Base-by-base conservation (phyloP, 2,113 vertebrate genomes). In the Sebastes fasciatus region DNA sequence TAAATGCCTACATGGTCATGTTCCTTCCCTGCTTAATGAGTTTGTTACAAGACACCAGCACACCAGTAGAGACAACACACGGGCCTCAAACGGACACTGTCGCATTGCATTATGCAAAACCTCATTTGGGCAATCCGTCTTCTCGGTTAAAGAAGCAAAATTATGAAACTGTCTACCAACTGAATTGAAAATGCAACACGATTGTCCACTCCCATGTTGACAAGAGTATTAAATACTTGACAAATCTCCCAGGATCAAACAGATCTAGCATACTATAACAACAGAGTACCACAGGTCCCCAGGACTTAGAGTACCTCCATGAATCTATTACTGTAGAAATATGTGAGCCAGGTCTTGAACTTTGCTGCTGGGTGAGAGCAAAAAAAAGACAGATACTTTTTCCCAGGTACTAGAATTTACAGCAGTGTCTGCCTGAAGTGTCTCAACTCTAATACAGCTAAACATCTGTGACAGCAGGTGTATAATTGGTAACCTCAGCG, bases 391-490 rank as follows among this genome's bases (percentile, higher is more conserved):
- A 9, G 43, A 46, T 17, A 49, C 43, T 14, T 40, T 7, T 42
- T 74, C 42, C n/a, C 2, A 2, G 17, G 55, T 26, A 14, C 8
- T 11, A 21, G 42, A 46, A 2, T 62, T 49, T 26, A 23, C 14
- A 54, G 55, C 45, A 57, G 14, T 8, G 14, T 55, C 21, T 46
- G 34, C 23, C 46, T 42, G 34, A 62, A 8, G 43, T 43, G 17
- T 0, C 43, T 60, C 6, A 0, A 45, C 14, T 57, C 14, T 7
- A 79, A 64, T 42, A 45, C 5, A 64, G 10, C 23, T 49, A 16
- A 61, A 66, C 48, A 48, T 74, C 66, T 55, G 49, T 88, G 74
- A 82, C 86, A 71, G 67, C 58, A 75, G 40, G 16, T 62, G 19
- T 14, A 0, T 16, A 45, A 8, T 16, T 51, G 19, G 12, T 54